Percentiles rank a stretch among this genome's conserved stretches.
Evolutionary conservation across 2,888 invertebrate species (phyloP).

Genomic region (Bombylius major): DNA sequence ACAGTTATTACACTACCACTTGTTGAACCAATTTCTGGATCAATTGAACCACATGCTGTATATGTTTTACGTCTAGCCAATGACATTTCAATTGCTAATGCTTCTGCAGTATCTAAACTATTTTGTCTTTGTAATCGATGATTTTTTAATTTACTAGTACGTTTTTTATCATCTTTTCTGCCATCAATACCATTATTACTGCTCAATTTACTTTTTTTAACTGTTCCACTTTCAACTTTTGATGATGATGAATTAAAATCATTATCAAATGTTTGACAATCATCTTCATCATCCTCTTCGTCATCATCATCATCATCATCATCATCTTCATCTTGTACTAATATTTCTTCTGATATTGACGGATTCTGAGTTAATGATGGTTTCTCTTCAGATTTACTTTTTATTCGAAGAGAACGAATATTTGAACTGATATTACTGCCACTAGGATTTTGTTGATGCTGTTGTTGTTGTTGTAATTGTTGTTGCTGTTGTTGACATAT

Average conservation of each 20-base stretch:
- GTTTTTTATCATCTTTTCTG: background rate
- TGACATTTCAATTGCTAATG: constrained; percentile 18
- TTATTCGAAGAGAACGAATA: constrained; percentile 5
- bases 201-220: background rate
- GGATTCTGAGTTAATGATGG: background rate
- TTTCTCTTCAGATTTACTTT: constrained; percentile 12
- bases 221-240: background rate
- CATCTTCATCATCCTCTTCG: background rate
- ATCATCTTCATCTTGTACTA: background rate
- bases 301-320: background rate
- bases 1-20: background rate
- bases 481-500: constrained; percentile 22
- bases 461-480: constrained; percentile 23
- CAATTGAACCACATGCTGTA: constrained; percentile 3
- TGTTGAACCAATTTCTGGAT: background rate
- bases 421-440: background rate
- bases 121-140: constrained; percentile 28
- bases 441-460: too few species aligned
- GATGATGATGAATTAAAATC: background rate
- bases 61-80: constrained; percentile 11
- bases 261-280: background rate
- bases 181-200: too few species aligned
- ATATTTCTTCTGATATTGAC: constrained; percentile 5
- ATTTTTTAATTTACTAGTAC: background rate
- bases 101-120: constrained; percentile 26